Evolutionary conservation across 2,888 invertebrate genomes (phyloP).

Genomic region (Drosophila kuntzei): DNA sequence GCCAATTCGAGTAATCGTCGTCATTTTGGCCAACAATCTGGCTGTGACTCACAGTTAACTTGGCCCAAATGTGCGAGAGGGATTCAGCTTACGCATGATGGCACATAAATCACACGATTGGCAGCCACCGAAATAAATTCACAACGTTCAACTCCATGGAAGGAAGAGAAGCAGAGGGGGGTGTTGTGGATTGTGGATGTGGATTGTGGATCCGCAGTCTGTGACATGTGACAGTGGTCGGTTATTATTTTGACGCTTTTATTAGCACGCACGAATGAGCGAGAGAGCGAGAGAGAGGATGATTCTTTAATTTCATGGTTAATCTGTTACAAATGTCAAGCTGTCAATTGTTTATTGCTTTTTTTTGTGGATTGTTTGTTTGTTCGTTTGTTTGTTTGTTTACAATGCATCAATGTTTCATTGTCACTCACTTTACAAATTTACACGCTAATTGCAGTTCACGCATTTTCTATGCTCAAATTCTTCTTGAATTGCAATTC

Average conservation of each 20-base stretch:
- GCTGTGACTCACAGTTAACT: conserved; percentile 2
- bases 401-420: neutral
- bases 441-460: conserved; percentile 59
- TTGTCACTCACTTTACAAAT: neutral
- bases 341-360: conserved; percentile 56
- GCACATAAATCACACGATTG: conserved; percentile 66
- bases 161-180: neutral
- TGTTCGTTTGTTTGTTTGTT: neutral
- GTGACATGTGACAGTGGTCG: conserved; percentile 13
- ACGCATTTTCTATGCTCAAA: conserved; percentile 42
- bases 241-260: conserved; percentile 54
- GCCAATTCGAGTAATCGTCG: conserved; percentile 9
- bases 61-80: conserved; percentile 1
- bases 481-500: conserved; percentile 29
- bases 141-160: conserved; percentile 25
- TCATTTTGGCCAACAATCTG: conserved; percentile 1
- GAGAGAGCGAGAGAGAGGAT: conserved; percentile 6
- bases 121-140: conserved; percentile 28
- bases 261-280: conserved; percentile 54
- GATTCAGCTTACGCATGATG: conserved; percentile 35
- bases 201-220: neutral
- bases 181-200: neutral
- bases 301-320: conserved; percentile 61
- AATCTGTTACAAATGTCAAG: conserved; percentile 71
- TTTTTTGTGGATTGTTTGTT: conserved; percentile 2